These are phyloP conservation scores for Hydrotaea diabolus DNA, from an alignment of 2,888 invertebrate species.

Conservation along the genomic window DNA sequence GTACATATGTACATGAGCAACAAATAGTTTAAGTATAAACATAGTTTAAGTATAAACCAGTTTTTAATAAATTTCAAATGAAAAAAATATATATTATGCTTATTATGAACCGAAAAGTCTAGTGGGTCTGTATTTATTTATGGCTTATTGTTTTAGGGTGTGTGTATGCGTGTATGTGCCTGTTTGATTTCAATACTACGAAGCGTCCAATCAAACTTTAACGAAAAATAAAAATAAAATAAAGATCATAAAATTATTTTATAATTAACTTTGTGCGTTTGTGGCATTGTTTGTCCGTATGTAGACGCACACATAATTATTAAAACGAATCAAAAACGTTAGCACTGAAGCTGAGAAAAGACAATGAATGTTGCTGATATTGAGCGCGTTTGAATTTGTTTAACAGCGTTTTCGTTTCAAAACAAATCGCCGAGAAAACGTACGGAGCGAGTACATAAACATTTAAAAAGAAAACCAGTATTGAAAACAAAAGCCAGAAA, in stretches of 20 bases:
- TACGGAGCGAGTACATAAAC: background rate
- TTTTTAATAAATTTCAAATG: conserved; percentile 7
- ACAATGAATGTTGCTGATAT: background rate
- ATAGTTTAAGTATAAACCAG: conserved; percentile 13
- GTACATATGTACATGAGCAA: background rate
- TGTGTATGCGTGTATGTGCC: background rate
- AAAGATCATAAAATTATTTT: conserved; percentile 52
- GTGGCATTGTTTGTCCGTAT: background rate
- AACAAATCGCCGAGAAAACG: background rate
- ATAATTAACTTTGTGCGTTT: conserved; percentile 51
- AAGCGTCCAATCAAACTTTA: conserved; percentile 7
- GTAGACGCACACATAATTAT: conserved; percentile 34
- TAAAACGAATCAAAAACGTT: background rate
- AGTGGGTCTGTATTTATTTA: background rate
- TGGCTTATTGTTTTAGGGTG: background rate
- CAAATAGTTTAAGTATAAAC: conserved; percentile 12
- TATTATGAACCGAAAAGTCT: background rate
- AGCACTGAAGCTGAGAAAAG: background rate
- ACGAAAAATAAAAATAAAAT: background rate
- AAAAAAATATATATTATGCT: background rate
- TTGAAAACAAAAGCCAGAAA: conserved; percentile 16
- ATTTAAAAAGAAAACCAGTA: conserved; percentile 25
- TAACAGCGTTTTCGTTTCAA: background rate
- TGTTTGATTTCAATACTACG: background rate
- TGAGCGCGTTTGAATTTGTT: background rate